A percentile compares a stretch with the other conserved stretches of the same genome.
These are phyloP conservation scores for Andrena marginata DNA, from an alignment of 2,888 invertebrate genomes.

Conservation along the genomic window DNA sequence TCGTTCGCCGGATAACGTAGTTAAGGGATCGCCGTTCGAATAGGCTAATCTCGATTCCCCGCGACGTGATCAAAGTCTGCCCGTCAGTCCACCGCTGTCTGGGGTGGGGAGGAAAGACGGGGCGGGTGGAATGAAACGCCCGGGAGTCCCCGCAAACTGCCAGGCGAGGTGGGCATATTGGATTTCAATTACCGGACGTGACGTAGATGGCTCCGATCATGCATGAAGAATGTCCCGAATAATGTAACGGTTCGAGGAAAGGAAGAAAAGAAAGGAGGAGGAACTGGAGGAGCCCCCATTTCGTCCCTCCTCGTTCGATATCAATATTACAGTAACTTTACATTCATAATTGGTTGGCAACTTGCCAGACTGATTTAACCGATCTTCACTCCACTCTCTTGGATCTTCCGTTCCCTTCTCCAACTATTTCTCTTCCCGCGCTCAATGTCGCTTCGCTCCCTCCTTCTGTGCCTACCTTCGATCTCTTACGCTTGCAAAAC, in stretches of 20 bases:
- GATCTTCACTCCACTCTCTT: constrained; percentile 16
- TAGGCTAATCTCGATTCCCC: constrained; percentile 39
- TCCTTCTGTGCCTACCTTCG: neutral
- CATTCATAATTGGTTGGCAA: constrained; percentile 73
- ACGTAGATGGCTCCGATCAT: constrained; percentile 47
- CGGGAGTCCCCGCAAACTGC: constrained; percentile 33
- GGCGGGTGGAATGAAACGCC: constrained; percentile 40
- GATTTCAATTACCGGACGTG: constrained; percentile 69
- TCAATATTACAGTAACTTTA: constrained; percentile 74
- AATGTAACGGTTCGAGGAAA: constrained; percentile 29
- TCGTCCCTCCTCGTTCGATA: constrained; percentile 60
- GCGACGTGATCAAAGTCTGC: constrained; percentile 19
- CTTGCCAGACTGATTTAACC: constrained; percentile 59
- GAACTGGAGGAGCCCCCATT: constrained; percentile 43
- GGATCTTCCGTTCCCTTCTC: neutral
- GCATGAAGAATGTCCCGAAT: constrained; percentile 64
- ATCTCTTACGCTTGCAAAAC: neutral
- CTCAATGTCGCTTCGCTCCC: neutral
- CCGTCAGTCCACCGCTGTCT: neutral
- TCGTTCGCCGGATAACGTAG: constrained; percentile 16
- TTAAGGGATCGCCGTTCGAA: constrained; percentile 1
- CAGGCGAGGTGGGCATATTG: constrained; percentile 64
- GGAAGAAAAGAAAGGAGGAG: constrained; percentile 1
- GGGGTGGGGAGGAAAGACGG: neutral
- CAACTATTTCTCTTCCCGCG: neutral